phyloP scores from a whole-genome alignment of 2,113 vertebrate species.

The Baryphthengus martii region DNA sequence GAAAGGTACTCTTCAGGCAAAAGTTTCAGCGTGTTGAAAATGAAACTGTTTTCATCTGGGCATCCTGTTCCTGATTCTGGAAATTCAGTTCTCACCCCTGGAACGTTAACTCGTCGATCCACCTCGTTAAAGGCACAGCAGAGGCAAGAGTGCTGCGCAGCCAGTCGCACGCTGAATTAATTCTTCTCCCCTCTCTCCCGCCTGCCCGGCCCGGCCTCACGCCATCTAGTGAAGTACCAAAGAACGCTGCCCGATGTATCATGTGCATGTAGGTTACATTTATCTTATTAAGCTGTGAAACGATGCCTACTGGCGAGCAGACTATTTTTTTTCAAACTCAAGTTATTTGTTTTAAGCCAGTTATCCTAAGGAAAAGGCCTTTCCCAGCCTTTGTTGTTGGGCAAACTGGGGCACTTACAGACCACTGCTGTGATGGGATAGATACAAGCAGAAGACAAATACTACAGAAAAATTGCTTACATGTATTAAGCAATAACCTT shows the following conservation, averaged over 20 bases:
- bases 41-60: background rate
- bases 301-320: background rate
- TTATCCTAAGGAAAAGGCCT: background rate
- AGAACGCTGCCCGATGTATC: background rate
- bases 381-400: background rate
- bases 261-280: background rate
- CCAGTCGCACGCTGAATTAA: background rate
- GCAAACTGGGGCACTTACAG: background rate
- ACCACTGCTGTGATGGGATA: background rate
- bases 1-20: background rate
- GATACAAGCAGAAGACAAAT: background rate
- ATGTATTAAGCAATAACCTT: background rate
- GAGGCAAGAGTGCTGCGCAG: background rate
- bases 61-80: background rate
- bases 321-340: background rate
- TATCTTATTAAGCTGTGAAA: background rate
- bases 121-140: background rate
- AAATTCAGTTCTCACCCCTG: background rate
- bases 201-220: background rate
- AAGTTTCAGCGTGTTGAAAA: background rate
- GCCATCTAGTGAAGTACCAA: constrained; percentile 36
- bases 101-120: fast-evolving
- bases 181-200: background rate
- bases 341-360: background rate
- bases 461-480: background rate